Evolutionary conservation across 2,113 vertebrate genomes (phyloP).

Genomic region (Ammodytes dubius): DNA sequence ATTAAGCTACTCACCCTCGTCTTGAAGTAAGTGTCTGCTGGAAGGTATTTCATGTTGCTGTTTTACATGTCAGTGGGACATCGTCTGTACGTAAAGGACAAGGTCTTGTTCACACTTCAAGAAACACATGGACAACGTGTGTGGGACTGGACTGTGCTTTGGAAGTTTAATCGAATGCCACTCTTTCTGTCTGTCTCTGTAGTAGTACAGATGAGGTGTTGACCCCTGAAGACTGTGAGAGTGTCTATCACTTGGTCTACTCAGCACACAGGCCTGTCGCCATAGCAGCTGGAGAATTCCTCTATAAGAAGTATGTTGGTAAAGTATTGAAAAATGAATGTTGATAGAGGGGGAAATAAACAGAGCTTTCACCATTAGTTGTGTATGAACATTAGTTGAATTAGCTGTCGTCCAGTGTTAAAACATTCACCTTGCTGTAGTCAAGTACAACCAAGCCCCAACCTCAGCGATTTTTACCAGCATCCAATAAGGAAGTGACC

Average conservation of each 20-base stretch:
- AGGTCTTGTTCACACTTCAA: not conserved
- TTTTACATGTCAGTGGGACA: not conserved
- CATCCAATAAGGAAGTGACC: too few relatives aligned
- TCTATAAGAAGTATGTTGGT: slow-evolving; percentile 96
- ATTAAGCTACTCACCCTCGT: slow-evolving; percentile 99
- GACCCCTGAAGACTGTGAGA: slow-evolving; percentile 99
- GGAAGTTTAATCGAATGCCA: not conserved
- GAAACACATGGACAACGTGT: not conserved
- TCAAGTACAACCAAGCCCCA: not conserved
- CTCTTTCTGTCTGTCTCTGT: slow-evolving; percentile 59
- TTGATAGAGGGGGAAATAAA: not conserved
- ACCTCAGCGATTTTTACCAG: too few relatives aligned
- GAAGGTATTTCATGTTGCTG: not conserved
- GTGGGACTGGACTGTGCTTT: not conserved
- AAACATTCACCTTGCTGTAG: not conserved
- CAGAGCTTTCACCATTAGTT: not conserved
- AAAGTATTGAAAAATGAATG: not conserved
- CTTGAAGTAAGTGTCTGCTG: slow-evolving; percentile 93
- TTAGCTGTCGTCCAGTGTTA: not conserved
- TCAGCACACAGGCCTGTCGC: slow-evolving; percentile 98
- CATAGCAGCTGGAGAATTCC: slow-evolving; percentile 97
- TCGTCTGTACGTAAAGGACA: not conserved
- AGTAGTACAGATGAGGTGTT: slow-evolving; percentile 99
- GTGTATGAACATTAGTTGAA: too few relatives aligned
- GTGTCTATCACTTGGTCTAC: slow-evolving; percentile 98